phyloP scores from a whole-genome alignment of 2,888 invertebrate genomes.

The Nemotelus nigrinus region DNA sequence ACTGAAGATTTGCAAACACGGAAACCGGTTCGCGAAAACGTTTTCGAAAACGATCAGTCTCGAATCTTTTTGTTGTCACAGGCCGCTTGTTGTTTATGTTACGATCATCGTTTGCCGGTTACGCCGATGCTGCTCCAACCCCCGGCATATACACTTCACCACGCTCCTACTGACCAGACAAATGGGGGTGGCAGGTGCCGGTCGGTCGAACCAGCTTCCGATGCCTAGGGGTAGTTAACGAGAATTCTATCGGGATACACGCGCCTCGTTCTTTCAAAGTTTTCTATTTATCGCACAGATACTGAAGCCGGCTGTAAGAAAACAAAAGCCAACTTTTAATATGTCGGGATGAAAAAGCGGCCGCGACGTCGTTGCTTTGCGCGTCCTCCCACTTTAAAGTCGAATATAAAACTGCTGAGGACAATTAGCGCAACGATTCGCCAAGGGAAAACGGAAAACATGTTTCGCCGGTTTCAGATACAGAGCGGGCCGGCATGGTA shows the following conservation, averaged over 20 bases:
- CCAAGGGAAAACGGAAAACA: conserved; percentile 46
- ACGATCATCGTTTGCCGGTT: neutral
- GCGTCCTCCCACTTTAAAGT: conserved; percentile 49
- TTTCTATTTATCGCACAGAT: conserved; percentile 13
- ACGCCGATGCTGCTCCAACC: neutral
- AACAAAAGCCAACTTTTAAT: neutral
- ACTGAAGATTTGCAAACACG: neutral
- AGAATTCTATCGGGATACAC: neutral
- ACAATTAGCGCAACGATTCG: conserved; percentile 48
- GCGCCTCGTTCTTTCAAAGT: conserved; percentile 4
- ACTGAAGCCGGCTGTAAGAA: neutral
- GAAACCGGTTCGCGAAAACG: conserved; percentile 36
- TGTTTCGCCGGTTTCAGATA: conserved; percentile 46
- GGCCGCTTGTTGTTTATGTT: conserved; percentile 38
- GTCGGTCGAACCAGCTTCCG: neutral
- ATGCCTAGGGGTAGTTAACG: conserved; percentile 30
- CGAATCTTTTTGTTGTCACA: conserved; percentile 40
- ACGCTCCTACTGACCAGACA: neutral
- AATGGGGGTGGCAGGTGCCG: neutral
- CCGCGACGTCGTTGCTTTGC: conserved; percentile 20
- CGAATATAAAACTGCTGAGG: conserved; percentile 49
- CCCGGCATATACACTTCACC: neutral
- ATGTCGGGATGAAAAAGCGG: conserved; percentile 36
- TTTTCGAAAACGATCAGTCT: neutral
- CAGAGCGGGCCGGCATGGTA: conserved; percentile 32